Conservation (phyloP, 2,797 vertebrate species). For the Cichlasoma orientale region DNA sequence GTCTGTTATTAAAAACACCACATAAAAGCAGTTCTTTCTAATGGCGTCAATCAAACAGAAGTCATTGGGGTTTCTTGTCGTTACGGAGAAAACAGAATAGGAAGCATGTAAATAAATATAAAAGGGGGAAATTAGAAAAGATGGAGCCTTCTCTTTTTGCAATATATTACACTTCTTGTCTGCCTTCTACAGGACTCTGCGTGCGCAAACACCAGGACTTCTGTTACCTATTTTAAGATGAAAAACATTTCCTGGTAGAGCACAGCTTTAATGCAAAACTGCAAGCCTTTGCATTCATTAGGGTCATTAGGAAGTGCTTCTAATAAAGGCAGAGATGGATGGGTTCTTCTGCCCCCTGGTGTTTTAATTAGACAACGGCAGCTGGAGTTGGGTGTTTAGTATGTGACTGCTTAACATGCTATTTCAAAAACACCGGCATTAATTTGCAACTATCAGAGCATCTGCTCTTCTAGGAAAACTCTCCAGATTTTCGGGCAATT, state of each 20-base stretch:
- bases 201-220: not conserved
- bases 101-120: not conserved
- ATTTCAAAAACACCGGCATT: not conserved
- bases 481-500: not conserved
- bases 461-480: not conserved
- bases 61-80: not conserved
- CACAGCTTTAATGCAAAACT: not conserved
- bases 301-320: not conserved
- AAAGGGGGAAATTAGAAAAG: not conserved
- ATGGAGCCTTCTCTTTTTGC: not conserved
- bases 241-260: conserved; percentile 7
- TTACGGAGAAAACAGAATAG: not conserved
- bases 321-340: conserved; percentile 2
- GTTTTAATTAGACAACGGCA: conserved; percentile 2
- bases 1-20: not conserved
- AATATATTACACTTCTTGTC: not conserved
- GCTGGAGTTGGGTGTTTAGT: not conserved
- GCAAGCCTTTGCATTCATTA: not conserved
- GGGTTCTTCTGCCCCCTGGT: conserved; percentile 62
- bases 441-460: not conserved
- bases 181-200: not conserved
- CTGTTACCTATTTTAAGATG: not conserved
- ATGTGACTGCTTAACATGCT: not conserved
- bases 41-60: not conserved
- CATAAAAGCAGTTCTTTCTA: not conserved